Evolutionary conservation across 2,797 vertebrate species (phyloP), one percentile per base, ranked within the genome.

Genomic region (Melanogrammus aeglefinus): DNA sequence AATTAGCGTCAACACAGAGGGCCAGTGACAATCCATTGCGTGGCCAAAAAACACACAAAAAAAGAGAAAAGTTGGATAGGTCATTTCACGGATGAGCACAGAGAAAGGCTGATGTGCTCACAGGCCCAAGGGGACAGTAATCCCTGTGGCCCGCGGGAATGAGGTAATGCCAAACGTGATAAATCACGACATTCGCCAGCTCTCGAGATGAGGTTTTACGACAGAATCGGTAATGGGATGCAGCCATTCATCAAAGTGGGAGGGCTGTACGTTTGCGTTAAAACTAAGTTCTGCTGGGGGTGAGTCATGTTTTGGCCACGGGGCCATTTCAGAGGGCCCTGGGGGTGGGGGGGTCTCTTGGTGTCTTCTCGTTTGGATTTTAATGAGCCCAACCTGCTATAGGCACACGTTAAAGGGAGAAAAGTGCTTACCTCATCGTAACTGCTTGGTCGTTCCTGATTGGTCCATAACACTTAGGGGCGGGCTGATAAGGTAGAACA

Each of bases 81-180:
- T 90, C 87, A 91, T 91, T 91, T 92, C 89, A 92, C 63, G 85
- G 90, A 91, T 89, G 89, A 87, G 75, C 80, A 83, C 73, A 44
- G 80, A 12, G 18, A 63, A 72, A 63, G 0, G 47, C 82, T 86
- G 79, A 85, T 71, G 73, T 80, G 77, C 77, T 44, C 73, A 80
- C 73, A 85, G 80, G 81, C 29, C 71, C 39, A 73, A 75, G 73
- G 44, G 44, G 75, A 88, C 82, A 90, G 88, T 88, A 91, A 92
- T 90, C 79, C 83, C 18, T 70, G 75, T 75, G 77, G 82, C 83
- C 79, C 41, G 63, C 75, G 74, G 78, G 76, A 76, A 75, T 94
- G 91, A 94, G 71, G 90, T 93, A 87, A 93, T 89, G 79, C 72
- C 18, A 82, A 86, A 87, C 83, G 82, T 44, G 18, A 74, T 76